Base-by-base conservation (phyloP, 2,888 invertebrate genomes). In the Agrochola lota region DNA sequence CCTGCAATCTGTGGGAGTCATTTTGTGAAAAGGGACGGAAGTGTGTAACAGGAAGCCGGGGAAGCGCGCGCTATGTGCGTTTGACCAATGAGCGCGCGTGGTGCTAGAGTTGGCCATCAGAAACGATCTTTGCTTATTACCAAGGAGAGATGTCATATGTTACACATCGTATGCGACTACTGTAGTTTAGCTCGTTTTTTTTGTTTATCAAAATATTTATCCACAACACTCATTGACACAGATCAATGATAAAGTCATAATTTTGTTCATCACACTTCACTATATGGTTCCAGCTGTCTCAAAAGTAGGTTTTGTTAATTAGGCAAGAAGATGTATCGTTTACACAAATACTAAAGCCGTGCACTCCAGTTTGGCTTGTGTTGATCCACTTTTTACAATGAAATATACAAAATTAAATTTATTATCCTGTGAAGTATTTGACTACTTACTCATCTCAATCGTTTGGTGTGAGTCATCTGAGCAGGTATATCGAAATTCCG, bases 401-500 rank as follows among this genome's bases (percentile, higher is more conserved):
- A 30, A 49, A 49, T 30, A 67, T 12, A 66, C 6, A 20, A 20
- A 43, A 46, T 23, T 1, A 2, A 30, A 17, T 55, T 20, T 20
- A 43, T 30, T 5, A 59, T 35, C 66, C 68, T 77, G 52, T 80
- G 26, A 64, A n/a, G 59, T 26, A 35, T 63, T 82, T 52, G 5
- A 63, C 3, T 26, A 49, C 35, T 77, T 26, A 49, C 35, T 77
- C 43, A 46, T 77, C 15, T 57, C 57, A n/a, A 9, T 40, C 0
- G 2, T 49, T 52, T 71, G 46, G 5, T 49, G 40, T 70, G 59
- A 55, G n/a, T 40, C 15, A 35, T 57, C 46, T 43, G 17, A 64
- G 4, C 83, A 92, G 91, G 68, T 88, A 94, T 78, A 94, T 80
- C 79, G 84, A 77, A 59, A 90, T 93, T 94, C 90, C 89, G 93